Evolutionary conservation across 2,113 vertebrate species (phyloP), one percentile per base, ranked within the genome.

Genomic region (Prinia subflava): DNA sequence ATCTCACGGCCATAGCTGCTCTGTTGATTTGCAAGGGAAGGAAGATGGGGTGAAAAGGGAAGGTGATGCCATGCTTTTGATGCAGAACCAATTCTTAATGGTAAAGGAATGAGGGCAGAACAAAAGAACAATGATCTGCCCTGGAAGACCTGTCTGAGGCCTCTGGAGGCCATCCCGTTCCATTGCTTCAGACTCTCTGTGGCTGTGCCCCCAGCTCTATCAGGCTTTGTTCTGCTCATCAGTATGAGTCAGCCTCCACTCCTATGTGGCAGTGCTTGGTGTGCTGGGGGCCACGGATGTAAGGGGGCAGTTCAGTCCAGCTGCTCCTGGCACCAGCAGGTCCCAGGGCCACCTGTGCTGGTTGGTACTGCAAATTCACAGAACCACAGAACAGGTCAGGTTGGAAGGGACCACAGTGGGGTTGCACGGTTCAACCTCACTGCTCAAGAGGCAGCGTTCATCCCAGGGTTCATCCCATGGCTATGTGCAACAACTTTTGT

Each of bases 281-380:
- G 3, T 55, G 37, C 24, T 24, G 17, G 22, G 13, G 28, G 18
- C 22, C 27, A 49, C 0, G 1, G 39, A 22, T 39, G n/a, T 37
- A 39, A 30, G 7, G 6, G 13, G 21, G 2, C 22, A 74, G 28
- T 27, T 73, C 17, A 33, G 42, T 62, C 24, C 79, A 68, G 27
- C 21, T 0, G 0, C 8, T 42, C 3, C 71, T 49, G 31, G 37
- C 70, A 73, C 57, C 0, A 0, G 13, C n/a, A 62, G 17, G 22
- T 50, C 69, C 31, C n/a, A 77, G n/a, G 25, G 24, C 33, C 27
- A 60, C 33, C 41, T 49, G 21, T 68, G 52, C 23, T 24, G 10
- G 52, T 22, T 27, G 24, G 33, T 44, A 24, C 35, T 64, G 23
- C 41, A 64, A 73, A 90, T n/a, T 68, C 15, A 9, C 11, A 8